Percentiles rank a stretch among this genome's conserved stretches.
These are phyloP conservation scores for Erebia ligea DNA, from an alignment of 2,888 invertebrate species.

Conservation along the genomic window DNA sequence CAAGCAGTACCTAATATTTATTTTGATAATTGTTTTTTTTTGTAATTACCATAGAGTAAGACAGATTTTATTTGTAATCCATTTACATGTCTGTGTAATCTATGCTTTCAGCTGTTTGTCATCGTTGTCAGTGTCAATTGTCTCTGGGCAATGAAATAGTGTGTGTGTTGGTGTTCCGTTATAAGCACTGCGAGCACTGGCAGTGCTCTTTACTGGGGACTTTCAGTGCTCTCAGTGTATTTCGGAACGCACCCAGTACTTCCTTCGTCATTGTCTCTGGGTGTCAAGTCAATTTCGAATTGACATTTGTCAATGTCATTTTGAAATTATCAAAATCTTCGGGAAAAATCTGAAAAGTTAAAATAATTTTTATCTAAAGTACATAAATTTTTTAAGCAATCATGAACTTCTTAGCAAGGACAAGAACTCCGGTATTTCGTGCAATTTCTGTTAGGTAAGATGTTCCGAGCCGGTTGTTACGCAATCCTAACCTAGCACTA, in stretches of 20 bases:
- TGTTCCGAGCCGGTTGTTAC: conserved; percentile 58
- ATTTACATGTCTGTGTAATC: too few relatives aligned
- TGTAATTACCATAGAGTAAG: too few relatives aligned
- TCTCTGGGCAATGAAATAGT: too few relatives aligned
- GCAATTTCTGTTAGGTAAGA: conserved; percentile 66
- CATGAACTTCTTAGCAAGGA: conserved; percentile 66
- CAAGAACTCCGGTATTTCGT: conserved; percentile 58
- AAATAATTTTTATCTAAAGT: conserved; percentile 29
- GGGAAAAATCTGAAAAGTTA: conserved; percentile 23
- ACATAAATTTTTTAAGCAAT: conserved; percentile 43
- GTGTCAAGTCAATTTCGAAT: not conserved
- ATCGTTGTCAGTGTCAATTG: not conserved
- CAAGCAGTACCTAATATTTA: too few relatives aligned
- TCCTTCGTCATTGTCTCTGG: too few relatives aligned
- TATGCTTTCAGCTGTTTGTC: too few relatives aligned
- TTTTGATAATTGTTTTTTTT: too few relatives aligned
- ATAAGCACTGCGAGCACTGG: too few relatives aligned
- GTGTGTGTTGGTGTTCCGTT: too few relatives aligned
- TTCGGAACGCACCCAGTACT: too few relatives aligned
- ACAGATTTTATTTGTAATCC: not conserved
- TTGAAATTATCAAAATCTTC: conserved; percentile 32
- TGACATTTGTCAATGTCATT: conserved; percentile 26
- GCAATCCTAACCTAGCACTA: conserved; percentile 55
- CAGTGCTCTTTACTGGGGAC: too few relatives aligned
- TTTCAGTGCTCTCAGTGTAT: too few relatives aligned